Evolutionary conservation across 2,113 vertebrate species (phyloP).

Genomic region (Vireo altiloquus): DNA sequence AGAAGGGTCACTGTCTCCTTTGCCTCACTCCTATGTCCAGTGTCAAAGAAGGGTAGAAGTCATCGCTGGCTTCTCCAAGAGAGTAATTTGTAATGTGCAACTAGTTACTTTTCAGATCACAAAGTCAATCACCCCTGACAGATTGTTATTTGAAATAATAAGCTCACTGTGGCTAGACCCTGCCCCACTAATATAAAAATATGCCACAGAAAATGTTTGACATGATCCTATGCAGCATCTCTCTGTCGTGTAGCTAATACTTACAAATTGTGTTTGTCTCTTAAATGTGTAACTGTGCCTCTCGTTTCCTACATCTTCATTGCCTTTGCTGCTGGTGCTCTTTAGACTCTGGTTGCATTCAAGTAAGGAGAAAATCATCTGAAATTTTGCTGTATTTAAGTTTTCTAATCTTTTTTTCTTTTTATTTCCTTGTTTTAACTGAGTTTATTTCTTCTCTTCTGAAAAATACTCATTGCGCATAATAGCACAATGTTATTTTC

Average conservation of each 20-base stretch:
- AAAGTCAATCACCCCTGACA: neutral
- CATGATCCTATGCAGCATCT: slow-evolving; percentile 29
- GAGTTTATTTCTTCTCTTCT: neutral
- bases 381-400: slow-evolving; percentile 1
- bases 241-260: neutral
- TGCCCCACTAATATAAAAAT: slow-evolving; percentile 20
- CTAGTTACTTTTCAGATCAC: slow-evolving; percentile 3
- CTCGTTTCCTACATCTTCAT: neutral
- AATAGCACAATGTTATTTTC: slow-evolving; percentile 29
- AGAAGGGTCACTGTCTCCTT: neutral
- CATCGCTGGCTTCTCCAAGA: accelerated
- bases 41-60: neutral
- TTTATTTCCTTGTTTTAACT: slow-evolving; percentile 49
- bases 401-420: slow-evolving; percentile 40
- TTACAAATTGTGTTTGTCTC: slow-evolving; percentile 15
- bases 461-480: neutral
- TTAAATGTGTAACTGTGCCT: neutral
- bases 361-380: neutral
- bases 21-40: neutral
- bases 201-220: neutral
- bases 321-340: neutral
- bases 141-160: slow-evolving; percentile 44
- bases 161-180: slow-evolving; percentile 14
- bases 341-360: neutral
- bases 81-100: neutral